These are phyloP conservation scores for Hydrocynus forskahlii DNA, from an alignment of 2,797 vertebrate species.

Conservation along the genomic window DNA sequence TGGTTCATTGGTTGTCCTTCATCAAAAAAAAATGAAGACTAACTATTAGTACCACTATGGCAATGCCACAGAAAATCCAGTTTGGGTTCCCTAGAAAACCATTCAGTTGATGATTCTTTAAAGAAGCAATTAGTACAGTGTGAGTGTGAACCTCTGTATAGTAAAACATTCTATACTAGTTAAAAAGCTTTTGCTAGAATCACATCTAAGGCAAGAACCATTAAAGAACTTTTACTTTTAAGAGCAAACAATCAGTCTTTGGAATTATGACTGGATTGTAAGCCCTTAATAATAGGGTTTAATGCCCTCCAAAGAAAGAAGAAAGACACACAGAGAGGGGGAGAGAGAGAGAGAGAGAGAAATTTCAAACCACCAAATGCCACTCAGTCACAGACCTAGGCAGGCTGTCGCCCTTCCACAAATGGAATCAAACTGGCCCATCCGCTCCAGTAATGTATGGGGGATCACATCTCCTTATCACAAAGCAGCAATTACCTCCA, in stretches of 20 bases:
- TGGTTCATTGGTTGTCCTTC: too few relatives aligned
- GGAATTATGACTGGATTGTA: too few relatives aligned
- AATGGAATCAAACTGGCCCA: conserved; percentile 24
- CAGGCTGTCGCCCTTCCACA: conserved; percentile 25
- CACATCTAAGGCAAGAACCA: too few relatives aligned
- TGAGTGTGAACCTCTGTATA: background rate
- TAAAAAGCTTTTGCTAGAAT: background rate
- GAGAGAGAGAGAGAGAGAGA: background rate
- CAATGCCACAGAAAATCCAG: background rate
- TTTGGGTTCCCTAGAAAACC: background rate
- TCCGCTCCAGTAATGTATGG: conserved; percentile 20
- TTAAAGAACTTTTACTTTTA: too few relatives aligned
- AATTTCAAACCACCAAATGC: conserved; percentile 11
- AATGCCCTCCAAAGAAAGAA: background rate
- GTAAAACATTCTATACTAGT: background rate
- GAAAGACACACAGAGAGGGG: background rate
- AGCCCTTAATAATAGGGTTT: too few relatives aligned
- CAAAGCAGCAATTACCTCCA: conserved; percentile 42
- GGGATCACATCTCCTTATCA: conserved; percentile 49
- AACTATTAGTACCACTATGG: too few relatives aligned
- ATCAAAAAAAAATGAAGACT: too few relatives aligned
- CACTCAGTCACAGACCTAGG: conserved; percentile 5
- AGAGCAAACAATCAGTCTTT: too few relatives aligned
- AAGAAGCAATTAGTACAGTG: background rate
- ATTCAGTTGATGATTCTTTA: background rate